Evolutionary conservation across 2,888 invertebrate genomes (phyloP), one percentile per base, ranked within the genome.

Genomic region (Beris morrisii): DNA sequence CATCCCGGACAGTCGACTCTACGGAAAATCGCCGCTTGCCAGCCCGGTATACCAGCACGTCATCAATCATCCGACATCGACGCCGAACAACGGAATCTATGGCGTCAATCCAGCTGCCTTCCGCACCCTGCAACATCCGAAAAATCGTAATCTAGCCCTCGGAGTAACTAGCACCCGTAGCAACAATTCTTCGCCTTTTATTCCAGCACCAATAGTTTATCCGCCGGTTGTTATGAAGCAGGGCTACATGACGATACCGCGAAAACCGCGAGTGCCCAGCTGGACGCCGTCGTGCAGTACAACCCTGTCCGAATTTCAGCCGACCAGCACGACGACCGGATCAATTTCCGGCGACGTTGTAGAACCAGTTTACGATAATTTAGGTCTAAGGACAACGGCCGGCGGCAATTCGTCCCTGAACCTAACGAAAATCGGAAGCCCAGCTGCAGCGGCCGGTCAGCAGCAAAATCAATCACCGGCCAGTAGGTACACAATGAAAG

Each of bases 211-310:
- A 32, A 86, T 89, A 5, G 83, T 90, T 48, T 86, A 87, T 30
- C 88, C 89, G 4, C 78, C 80, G 5, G 78, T 80, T 28, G 76
- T 81, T 3, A 78, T 81, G 78, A 85, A 90, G 70, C 90, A 90
- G 76, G 93, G 92, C 11, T 93, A 93, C 77, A 92, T 93, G 52
- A 93, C 93, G 13, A 92, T 94, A 68, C 93, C 93, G 0, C 84
- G 93, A 71, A 84, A 92, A 74, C 93, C 92, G 0, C 83, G 93
- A 70, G 90, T 91, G 0, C 90, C 91, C 2, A 91, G 91, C 75
- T 93, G 93, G 91, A 89, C 87, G 69, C 89, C 78, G 78, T 87
- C 78, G 74, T 88, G 78, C 75, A 86, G 81, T 65, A 81, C 81
- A 32, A 82, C 82, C 45, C 82, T 85, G 4, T 82, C 83, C 69